These are phyloP conservation scores for Astatotilapia flaviijosephi DNA, from an alignment of 2,113 vertebrate species.

Conservation along the genomic window DNA sequence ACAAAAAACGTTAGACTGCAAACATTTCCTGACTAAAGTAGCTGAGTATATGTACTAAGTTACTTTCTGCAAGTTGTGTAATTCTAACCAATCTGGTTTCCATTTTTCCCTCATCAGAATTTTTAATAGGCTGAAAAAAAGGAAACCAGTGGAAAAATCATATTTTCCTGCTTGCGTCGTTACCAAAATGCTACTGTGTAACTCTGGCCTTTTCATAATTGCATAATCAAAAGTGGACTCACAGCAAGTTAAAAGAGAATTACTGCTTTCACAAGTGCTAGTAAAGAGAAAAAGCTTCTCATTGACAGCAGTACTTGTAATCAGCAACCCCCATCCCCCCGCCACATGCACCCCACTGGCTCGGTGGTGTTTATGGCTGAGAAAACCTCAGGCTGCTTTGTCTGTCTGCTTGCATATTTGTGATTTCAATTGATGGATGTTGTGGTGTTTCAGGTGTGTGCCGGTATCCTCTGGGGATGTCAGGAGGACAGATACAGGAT, in stretches of 20 bases:
- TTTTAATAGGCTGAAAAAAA: not conserved
- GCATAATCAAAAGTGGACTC: not conserved
- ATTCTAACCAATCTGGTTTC: not conserved
- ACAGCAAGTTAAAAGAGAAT: not conserved
- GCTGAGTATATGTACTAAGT: not conserved
- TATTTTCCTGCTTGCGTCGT: not conserved
- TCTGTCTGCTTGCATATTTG: not conserved
- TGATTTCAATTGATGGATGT: not conserved
- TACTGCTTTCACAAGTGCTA: not conserved
- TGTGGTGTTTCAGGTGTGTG: constrained; percentile 78
- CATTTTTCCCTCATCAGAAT: not conserved
- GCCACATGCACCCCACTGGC: not conserved
- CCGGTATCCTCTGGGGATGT: constrained; percentile 94
- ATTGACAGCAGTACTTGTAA: not conserved
- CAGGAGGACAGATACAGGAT: constrained; percentile 88
- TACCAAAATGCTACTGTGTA: not conserved
- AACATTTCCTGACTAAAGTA: not conserved
- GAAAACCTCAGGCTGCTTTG: not conserved
- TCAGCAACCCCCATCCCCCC: not conserved
- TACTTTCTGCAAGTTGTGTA: not conserved
- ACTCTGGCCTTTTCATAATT: not conserved
- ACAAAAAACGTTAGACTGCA: not conserved
- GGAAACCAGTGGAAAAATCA: not conserved
- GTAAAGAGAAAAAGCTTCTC: not conserved
- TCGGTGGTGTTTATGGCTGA: not conserved